Base-by-base conservation (phyloP, 2,113 vertebrate genomes). In the Larimichthys crocea region DNA sequence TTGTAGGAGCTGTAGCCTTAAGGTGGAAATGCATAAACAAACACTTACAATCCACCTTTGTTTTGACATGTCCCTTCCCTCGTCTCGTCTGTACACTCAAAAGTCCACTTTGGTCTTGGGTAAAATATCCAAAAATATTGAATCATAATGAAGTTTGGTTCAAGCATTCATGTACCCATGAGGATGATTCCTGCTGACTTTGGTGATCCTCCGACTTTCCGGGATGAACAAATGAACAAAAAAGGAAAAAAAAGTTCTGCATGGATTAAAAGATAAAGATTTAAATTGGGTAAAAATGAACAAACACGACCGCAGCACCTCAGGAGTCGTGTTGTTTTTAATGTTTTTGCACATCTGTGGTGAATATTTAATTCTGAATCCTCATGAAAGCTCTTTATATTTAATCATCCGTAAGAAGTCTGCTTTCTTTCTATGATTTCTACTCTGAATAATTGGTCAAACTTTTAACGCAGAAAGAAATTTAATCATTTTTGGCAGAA, bases 311-410 rank as follows among this genome's bases (percentile, higher is more conserved):
- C 10, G 22, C 62, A n/a, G 31, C 31, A 10, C 31, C 60, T 26
- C 31, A 11, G 73, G 29, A 53, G 60, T 12, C 20, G n/a, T 17
- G 44, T 5, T 52, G 29, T 17, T 52, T 68, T 42, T 42, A 40
- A 70, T 26, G 35, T 35, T 44, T 20, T 44, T 31, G 53, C 35
- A 24, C 14, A 9, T 0, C 29, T 52, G 59, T 5, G 10, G 14
- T n/a, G 29, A 70, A 55, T 70, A 22, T 63, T 44, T 53, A 63
- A 62, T 57, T 55, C 12, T 48, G 46, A 48, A 40, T 46, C 69
- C 15, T 52, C 55, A 1, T 10, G 10, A 50, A 73, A 62, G 46
- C 22, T 5, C 63, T 63, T 35, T 24, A 48, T 64, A 57, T 71
- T 64, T 57, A 64, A 72, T 48, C 49, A 31, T 44, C 35, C 17